phyloP scores from a whole-genome alignment of 2,797 vertebrate species.

The Acanthiza pusilla region DNA sequence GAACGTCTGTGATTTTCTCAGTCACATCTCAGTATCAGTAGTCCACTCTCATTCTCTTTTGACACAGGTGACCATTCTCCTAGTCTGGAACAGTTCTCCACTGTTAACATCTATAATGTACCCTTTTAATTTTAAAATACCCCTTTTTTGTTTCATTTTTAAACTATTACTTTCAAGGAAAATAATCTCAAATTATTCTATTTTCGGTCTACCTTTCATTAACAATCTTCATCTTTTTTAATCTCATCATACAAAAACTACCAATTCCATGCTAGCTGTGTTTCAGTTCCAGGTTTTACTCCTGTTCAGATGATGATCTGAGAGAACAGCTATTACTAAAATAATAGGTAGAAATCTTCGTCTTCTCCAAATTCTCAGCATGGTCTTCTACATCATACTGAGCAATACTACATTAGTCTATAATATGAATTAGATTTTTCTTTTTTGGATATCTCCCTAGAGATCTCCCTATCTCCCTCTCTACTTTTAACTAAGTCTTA shows the following conservation, averaged over 20 bases:
- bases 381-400: background rate
- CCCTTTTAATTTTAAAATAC: background rate
- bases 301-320: background rate
- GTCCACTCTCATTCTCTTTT: background rate
- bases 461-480: too few species aligned
- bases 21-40: background rate
- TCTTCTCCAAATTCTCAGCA: background rate
- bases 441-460: background rate
- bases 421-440: background rate
- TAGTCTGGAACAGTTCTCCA: background rate
- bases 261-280: background rate
- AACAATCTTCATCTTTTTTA: background rate
- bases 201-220: background rate
- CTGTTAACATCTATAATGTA: background rate
- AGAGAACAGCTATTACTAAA: background rate
- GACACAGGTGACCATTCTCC: background rate
- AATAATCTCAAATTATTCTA: background rate
- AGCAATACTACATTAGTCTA: background rate
- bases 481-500: background rate
- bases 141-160: background rate
- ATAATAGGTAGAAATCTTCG: background rate
- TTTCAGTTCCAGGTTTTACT: background rate
- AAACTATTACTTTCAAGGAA: background rate
- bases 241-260: background rate
- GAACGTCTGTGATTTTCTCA: background rate